A percentile compares a stretch with the other conserved stretches of the same genome.
Evolutionary conservation across 2,797 vertebrate genomes (phyloP).

Genomic region (Carcharodon carcharias): DNA sequence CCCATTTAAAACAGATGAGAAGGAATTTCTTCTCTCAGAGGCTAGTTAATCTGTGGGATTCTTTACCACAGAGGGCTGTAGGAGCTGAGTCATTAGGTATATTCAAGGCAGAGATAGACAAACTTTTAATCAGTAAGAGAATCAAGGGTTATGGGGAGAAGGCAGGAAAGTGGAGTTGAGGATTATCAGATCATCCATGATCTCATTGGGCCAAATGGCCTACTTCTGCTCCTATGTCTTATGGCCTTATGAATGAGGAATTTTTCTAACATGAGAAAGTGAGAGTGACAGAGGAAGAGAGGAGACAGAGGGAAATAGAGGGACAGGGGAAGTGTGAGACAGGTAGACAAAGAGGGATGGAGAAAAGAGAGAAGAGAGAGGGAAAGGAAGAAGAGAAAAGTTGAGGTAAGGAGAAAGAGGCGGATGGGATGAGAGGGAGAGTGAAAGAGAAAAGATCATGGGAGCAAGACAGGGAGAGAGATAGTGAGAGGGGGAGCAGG

Average conservation of each 20-base stretch:
- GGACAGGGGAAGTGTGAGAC: neutral
- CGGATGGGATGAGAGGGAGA: neutral
- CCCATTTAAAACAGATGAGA: no score
- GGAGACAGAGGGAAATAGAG: neutral
- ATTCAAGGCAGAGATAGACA: no score
- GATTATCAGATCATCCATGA: no score
- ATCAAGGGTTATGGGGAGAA: no score
- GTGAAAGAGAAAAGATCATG: neutral
- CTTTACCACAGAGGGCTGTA: no score
- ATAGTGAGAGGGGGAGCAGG: neutral
- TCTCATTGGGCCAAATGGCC: no score
- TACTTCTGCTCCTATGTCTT: no score
- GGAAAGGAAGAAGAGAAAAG: neutral
- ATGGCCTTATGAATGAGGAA: neutral
- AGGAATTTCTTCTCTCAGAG: no score
- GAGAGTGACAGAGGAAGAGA: neutral
- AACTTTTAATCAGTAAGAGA: no score
- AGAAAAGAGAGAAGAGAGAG: neutral
- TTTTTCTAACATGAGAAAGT: neutral
- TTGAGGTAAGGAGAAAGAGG: neutral
- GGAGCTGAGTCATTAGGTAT: no score
- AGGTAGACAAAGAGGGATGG: neutral
- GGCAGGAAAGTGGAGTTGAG: no score
- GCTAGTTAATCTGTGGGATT: no score
- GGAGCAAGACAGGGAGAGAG: neutral